These are phyloP conservation scores for Lytechinus pictus DNA, from an alignment of 35 echinoderm and acorn worm species.

Conservation along the genomic window DNA sequence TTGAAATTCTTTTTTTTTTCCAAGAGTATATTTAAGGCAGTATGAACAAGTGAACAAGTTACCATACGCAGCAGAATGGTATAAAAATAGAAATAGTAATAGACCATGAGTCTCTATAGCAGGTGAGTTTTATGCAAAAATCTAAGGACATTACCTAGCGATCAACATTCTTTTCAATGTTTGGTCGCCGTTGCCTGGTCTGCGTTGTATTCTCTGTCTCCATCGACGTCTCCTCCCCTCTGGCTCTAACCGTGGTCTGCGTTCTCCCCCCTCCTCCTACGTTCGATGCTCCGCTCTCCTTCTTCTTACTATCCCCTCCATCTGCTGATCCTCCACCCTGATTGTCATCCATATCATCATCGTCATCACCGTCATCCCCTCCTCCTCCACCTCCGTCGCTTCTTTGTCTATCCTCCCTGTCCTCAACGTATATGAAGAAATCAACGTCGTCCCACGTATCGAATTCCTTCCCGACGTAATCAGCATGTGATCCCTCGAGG, in stretches of 20 bases:
- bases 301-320: not conserved
- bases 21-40: too few species aligned
- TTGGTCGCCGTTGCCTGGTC: not conserved
- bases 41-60: too few species aligned
- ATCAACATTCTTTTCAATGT: not conserved
- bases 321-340: not conserved
- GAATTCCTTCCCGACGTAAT: slow-evolving; percentile 26
- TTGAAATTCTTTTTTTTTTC: too few species aligned
- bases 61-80: too few species aligned
- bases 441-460: slow-evolving; percentile 4
- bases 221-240: slow-evolving; percentile 1
- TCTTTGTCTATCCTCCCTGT: not conserved
- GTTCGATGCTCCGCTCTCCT: not conserved
- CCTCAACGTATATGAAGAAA: slow-evolving; percentile 24
- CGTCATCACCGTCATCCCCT: not conserved
- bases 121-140: too few species aligned
- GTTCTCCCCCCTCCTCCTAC: not conserved
- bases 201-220: not conserved
- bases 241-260: not conserved
- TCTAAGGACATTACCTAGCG: not conserved
- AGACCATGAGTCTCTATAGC: too few species aligned
- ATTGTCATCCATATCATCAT: slow-evolving; percentile 6
- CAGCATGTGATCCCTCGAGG: not conserved
- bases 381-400: not conserved
- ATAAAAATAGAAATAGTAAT: too few species aligned